Conservation (phyloP, 2,797 vertebrate species). For the Halcyon chelicuti region DNA sequence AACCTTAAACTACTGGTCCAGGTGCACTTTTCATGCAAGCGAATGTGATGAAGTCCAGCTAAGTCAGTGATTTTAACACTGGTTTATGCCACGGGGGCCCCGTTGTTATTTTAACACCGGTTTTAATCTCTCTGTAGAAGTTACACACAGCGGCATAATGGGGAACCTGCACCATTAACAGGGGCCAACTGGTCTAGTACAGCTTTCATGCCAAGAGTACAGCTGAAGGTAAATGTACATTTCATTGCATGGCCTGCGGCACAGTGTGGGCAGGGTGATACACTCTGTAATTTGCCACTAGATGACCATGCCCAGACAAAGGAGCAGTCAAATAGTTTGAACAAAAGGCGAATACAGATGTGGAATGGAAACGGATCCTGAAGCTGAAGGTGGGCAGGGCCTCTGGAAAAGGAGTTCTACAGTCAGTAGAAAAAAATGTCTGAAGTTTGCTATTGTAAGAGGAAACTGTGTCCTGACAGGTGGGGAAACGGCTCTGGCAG, state of each 20-base stretch:
- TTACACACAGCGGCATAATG: fast-evolving
- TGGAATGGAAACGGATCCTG: background rate
- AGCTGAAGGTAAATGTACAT: background rate
- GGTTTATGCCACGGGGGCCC: background rate
- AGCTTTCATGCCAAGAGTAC: background rate
- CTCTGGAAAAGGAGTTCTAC: background rate
- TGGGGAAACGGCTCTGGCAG: background rate
- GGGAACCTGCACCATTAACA: background rate
- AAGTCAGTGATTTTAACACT: background rate
- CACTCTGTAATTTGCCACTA: background rate
- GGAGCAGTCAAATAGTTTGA: background rate
- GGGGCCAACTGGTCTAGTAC: background rate
- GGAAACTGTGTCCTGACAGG: background rate
- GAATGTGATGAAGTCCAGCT: background rate
- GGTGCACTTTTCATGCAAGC: background rate
- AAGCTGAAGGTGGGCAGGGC: background rate
- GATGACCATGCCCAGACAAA: background rate
- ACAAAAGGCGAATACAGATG: background rate
- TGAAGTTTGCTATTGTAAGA: background rate
- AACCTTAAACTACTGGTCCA: background rate
- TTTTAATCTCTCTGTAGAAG: background rate
- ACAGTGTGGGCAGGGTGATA: background rate
- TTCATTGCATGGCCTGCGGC: background rate
- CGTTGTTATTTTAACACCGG: background rate
- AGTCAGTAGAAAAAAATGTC: background rate